Percentiles rank a stretch among this genome's conserved stretches.
phyloP scores from a whole-genome alignment of 2,888 invertebrate species.

The Tenthredo scrophulariae region DNA sequence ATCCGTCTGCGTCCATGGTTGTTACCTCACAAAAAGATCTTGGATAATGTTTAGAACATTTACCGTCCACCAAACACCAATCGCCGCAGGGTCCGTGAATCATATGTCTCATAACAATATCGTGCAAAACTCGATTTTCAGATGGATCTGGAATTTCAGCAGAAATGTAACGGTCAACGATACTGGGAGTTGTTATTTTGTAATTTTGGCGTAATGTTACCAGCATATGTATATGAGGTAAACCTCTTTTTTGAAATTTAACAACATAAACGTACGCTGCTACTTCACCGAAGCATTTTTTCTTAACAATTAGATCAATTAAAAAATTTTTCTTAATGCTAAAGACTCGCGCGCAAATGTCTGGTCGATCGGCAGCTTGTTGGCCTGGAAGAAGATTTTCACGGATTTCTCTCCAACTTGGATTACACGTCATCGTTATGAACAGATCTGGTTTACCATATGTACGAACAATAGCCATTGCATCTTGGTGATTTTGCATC shows the following conservation, averaged over 20 bases:
- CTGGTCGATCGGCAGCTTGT: constrained; percentile 59
- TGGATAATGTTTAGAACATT: constrained; percentile 67
- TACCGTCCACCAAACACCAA: constrained; percentile 61
- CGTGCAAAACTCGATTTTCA: constrained; percentile 63
- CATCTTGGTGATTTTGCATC: not conserved
- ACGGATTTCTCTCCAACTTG: constrained; percentile 58
- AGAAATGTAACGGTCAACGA: constrained; percentile 59
- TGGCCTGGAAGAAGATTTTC: constrained; percentile 56
- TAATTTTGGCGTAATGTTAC: constrained; percentile 57
- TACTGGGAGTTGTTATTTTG: constrained; percentile 60
- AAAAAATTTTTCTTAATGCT: constrained; percentile 57
- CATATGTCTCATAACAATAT: constrained; percentile 70
- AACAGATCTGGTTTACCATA: not conserved
- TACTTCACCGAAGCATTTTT: constrained; percentile 54
- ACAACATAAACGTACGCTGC: too few species aligned
- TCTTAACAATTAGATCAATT: constrained; percentile 54
- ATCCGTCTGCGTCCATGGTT: constrained; percentile 17
- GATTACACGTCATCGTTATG: constrained; percentile 33
- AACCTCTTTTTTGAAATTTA: too few species aligned
- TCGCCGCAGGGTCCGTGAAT: constrained; percentile 72
- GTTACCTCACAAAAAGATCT: constrained; percentile 60
- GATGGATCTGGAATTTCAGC: constrained; percentile 72
- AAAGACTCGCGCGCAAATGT: constrained; percentile 58
- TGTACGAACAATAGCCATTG: not conserved
- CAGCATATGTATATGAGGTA: constrained; percentile 60